Conservation (phyloP, 2,888 invertebrate species). For the Diarsia mendica region DNA sequence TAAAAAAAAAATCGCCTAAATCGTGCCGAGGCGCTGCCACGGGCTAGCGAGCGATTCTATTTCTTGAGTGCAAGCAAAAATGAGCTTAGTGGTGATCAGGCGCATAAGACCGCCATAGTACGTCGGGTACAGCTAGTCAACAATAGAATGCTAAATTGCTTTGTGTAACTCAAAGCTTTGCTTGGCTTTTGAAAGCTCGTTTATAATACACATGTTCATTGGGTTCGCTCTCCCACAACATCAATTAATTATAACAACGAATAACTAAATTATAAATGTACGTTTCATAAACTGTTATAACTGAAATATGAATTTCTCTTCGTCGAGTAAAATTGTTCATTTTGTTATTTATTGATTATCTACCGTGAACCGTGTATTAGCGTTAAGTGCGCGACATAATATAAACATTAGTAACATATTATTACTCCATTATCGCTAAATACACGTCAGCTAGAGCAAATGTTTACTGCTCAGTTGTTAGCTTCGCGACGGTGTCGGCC, state of each 20-base stretch:
- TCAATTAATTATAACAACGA: constrained; percentile 36
- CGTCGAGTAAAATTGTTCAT: constrained; percentile 53
- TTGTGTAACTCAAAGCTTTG: constrained; percentile 27
- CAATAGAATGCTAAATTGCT: constrained; percentile 43
- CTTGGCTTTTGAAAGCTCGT: constrained; percentile 42
- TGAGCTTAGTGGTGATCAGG: no score
- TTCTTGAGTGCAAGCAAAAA: no score
- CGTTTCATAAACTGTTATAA: constrained; percentile 34
- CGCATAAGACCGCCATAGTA: no score
- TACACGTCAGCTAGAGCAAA: constrained; percentile 80
- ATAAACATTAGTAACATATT: constrained; percentile 83
- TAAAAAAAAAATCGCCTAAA: no score
- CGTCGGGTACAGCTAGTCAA: constrained; percentile 2
- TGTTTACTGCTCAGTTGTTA: constrained; percentile 80
- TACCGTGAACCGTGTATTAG: constrained; percentile 78
- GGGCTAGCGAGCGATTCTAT: no score
- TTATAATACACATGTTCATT: constrained; percentile 31
- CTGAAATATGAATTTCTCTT: constrained; percentile 40
- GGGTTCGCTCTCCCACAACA: constrained; percentile 24
- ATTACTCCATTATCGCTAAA: constrained; percentile 82
- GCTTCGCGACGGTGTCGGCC: constrained; percentile 69
- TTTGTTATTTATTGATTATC: constrained; percentile 69
- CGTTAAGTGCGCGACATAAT: constrained; percentile 77
- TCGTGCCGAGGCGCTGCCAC: no score
- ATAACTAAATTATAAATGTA: constrained; percentile 20